Evolutionary conservation across 1,140 invertebrate species (phyloP), one percentile per base, ranked within the genome.

Genomic region (Lasaia peninsularis): DNA sequence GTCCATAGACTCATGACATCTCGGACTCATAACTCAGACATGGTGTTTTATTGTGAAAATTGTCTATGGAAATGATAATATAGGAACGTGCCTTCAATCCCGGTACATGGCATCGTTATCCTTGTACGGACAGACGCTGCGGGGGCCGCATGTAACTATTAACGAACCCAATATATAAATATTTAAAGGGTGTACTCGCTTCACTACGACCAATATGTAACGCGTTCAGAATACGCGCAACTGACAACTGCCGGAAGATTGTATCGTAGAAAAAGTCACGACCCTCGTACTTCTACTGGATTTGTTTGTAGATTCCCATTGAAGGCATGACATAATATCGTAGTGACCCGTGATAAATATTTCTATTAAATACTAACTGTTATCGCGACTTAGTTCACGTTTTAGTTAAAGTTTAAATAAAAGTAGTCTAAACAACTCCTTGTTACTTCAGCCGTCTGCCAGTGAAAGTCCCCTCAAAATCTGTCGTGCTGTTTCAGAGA

Each of bases 21-120:
- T n/a, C n/a, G n/a, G n/a, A n/a, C n/a, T n/a, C n/a, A 11, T 34
- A 34, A 34, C 10, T 34, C 32, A 11, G 32, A 11, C 1, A 37
- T 16, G n/a, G 2, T 37, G 14, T 16, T 37, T 37, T 37, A 37
- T 37, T 14, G 34, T 37, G 34, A 37, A 37, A 37, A 37, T 14
- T 37, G 34, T 12, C 34, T 37, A 37, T 40, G 35, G n/a, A 37
- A 37, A 37, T 51, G 11, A 52, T 33, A 31, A 58, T 18, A 34
- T 20, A 67, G 65, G 68, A 73, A 70, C 72, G 71, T 56, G 68
- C 53, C 52, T 64, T 60, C 64, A 78, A 78, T 78, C 75, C 70
- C 65, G 52, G 66, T 65, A 73, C 64, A 70, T 52, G 33, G 64
- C 54, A 61, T 67, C 59, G 67, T 64, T 70, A 75, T 78, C 69